These are phyloP conservation scores for Trissonchulus latispiculum DNA, from an alignment of 2,888 invertebrate genomes.

Conservation along the genomic window DNA sequence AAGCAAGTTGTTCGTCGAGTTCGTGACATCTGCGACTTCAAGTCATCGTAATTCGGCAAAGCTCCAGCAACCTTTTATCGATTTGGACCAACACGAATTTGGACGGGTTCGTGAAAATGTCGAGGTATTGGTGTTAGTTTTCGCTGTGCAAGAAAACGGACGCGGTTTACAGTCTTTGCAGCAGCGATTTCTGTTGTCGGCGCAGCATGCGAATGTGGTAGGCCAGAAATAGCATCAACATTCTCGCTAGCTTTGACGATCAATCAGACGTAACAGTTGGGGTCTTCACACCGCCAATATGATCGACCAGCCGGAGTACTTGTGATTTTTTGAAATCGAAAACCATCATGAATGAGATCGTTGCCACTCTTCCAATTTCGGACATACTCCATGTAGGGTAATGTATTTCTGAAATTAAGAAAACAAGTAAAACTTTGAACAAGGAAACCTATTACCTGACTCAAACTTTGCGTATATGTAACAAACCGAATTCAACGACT, in stretches of 20 bases:
- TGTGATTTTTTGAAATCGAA: too few relatives aligned
- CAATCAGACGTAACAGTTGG: too few relatives aligned
- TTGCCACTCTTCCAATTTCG: not conserved
- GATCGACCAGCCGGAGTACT: too few relatives aligned
- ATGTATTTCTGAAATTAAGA: too few relatives aligned
- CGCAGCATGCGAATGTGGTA: not conserved
- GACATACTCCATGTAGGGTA: not conserved
- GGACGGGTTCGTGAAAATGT: not conserved
- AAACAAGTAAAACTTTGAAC: too few relatives aligned
- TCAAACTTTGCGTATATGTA: too few relatives aligned
- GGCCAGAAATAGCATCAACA: not conserved
- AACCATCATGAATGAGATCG: too few relatives aligned
- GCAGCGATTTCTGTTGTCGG: not conserved
- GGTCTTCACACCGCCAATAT: too few relatives aligned
- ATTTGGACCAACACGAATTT: conserved; percentile 4
- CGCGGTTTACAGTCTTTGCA: not conserved
- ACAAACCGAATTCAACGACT: too few relatives aligned
- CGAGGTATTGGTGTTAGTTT: not conserved
- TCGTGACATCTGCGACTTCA: not conserved
- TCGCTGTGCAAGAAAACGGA: not conserved
- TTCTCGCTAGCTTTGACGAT: too few relatives aligned
- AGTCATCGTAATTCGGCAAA: conserved; percentile 1
- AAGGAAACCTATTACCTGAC: too few relatives aligned
- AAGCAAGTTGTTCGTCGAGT: not conserved
- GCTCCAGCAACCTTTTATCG: not conserved